Conservation (phyloP, 1,140 invertebrate genomes). For the Platyura marginata region DNA sequence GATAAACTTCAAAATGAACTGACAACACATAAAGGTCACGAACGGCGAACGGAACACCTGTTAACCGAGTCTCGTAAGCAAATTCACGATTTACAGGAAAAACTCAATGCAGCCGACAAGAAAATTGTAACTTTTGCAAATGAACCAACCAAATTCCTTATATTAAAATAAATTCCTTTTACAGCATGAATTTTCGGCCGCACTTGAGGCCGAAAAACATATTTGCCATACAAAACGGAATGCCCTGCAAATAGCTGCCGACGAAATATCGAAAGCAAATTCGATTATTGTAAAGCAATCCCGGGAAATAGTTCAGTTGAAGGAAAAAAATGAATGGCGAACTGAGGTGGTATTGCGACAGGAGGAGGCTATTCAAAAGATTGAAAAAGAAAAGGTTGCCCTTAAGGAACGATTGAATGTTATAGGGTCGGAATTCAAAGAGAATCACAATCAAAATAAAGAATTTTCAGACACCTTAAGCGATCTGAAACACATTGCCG, state of each 20-base stretch:
- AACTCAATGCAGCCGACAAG: background rate
- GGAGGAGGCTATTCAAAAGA: slow-evolving; percentile 17
- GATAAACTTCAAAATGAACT: background rate
- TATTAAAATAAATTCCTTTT: background rate
- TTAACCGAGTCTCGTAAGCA: background rate
- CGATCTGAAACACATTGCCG: slow-evolving; percentile 3
- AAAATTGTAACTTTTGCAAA: too few relatives aligned
- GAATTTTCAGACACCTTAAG: background rate
- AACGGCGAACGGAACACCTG: background rate
- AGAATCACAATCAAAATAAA: background rate
- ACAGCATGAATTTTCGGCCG: slow-evolving; percentile 17
- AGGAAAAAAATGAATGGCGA: slow-evolving; percentile 17
- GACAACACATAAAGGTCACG: background rate
- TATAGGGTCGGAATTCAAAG: background rate
- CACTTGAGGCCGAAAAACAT: slow-evolving; percentile 21
- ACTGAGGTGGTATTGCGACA: slow-evolving; percentile 21
- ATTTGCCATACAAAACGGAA: slow-evolving; percentile 17
- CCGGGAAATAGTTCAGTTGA: slow-evolving; percentile 14
- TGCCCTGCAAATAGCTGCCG: slow-evolving; percentile 21
- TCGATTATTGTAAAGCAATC: slow-evolving; percentile 19
- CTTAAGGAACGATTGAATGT: background rate
- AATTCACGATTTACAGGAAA: background rate
- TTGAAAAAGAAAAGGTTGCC: slow-evolving; percentile 9
- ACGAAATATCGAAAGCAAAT: slow-evolving; percentile 22
- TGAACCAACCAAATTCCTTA: too few relatives aligned